Base-by-base conservation (phyloP, 1,140 invertebrate species). In the Lucilia cuprina region DNA sequence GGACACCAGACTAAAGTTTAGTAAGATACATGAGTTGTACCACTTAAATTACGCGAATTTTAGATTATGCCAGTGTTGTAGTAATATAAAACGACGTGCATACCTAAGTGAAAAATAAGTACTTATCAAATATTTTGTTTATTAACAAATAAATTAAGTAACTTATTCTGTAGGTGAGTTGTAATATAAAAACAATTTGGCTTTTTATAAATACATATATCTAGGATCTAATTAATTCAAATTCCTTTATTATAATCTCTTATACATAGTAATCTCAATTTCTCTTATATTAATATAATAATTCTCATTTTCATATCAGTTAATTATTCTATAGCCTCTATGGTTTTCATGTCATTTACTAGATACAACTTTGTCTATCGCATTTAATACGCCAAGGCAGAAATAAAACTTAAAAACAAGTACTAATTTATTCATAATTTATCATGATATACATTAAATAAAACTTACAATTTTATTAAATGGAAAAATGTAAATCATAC, bases 281-380 rank as follows among this genome's bases (percentile, higher is more conserved):
- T 30, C 25, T 30, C 25, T 60, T 41, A 41, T 41, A 60, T 60
- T 60, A 60, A n/a, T 60, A n/a, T 60, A 60, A 60, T 60, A 60
- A 60, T 60, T 60, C 55, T 60, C 55, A 21, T 80, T 50, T 50
- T 80, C 9, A 50, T 49, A 21, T 49, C n/a, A 25, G 19, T 49
- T 80, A 80, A 80, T 50, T 80, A 80, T 80, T 17, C 77, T 50
- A 80, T 25, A 80, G 77, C 77, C 77, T 80, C 77, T 80, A 49
- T 50, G 19, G 41, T n/a, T 41, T 80, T 80, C 77, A 80, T 80
- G 41, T 80, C 77, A 80, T 80, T 49, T 49, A 50, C 25, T 80
- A 80, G 47, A 80, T 80, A 80, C 41, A 80, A 25, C 50, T 49
- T 80, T 80, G 17, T 78, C 75, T 78, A 80, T 80, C 41, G 77